These are phyloP conservation scores for Laothoe populi DNA, from an alignment of 2,888 invertebrate species.

Conservation along the genomic window DNA sequence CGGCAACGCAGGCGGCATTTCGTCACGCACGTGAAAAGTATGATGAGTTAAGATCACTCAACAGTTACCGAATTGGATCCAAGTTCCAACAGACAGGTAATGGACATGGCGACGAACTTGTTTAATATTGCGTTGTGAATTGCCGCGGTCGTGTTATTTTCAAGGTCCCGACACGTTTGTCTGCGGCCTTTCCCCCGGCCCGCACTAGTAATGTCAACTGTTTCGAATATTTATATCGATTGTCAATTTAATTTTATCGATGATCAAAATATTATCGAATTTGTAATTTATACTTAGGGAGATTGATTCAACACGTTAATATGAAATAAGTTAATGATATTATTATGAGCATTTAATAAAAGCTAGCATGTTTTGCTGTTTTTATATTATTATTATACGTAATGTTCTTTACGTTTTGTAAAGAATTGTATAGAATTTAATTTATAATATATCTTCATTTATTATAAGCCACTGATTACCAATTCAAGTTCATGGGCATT, in stretches of 20 bases:
- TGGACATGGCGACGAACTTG: conserved; percentile 40
- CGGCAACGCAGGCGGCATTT: neutral
- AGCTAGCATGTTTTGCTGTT: no score
- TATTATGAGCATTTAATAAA: no score
- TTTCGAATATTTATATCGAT: neutral
- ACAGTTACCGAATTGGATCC: conserved; percentile 34
- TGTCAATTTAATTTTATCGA: neutral
- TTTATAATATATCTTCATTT: neutral
- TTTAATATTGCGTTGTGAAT: conserved; percentile 48
- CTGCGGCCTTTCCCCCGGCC: conserved; percentile 49
- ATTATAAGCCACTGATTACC: neutral
- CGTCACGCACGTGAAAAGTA: conserved; percentile 6
- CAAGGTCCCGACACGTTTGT: conserved; percentile 59
- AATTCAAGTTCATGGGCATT: neutral
- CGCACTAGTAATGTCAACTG: conserved; percentile 12
- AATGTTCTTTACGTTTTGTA: no score
- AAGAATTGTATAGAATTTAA: neutral
- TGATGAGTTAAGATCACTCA: conserved; percentile 15
- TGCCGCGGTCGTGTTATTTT: conserved; percentile 53
- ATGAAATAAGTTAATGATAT: no score
- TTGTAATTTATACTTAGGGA: no score
- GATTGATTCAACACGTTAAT: no score
- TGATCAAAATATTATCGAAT: no score
- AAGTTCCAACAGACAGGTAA: conserved; percentile 36
- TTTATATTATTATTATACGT: no score